Base-by-base conservation (phyloP, 2,797 vertebrate genomes). In the Bryconaethiops microstoma region DNA sequence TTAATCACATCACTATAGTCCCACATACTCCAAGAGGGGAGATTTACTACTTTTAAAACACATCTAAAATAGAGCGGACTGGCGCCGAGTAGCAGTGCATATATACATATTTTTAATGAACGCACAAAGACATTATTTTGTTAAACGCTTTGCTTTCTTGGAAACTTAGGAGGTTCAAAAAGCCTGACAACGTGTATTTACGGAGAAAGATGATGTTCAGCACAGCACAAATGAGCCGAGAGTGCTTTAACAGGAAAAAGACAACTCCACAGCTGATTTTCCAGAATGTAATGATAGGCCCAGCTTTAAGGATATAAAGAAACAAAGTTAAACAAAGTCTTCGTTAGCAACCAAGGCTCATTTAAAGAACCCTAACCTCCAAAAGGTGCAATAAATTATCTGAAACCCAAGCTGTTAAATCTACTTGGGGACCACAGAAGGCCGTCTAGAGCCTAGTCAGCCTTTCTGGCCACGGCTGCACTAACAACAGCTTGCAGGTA, bases 401-500 rank as follows among this genome's bases (percentile, higher is more conserved):
- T 14, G 19, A 48, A n/a, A 25, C 5, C 0, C 8, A 40, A 35
- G 35, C 29, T 7, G 23, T 16, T 35, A 25, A 25, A 16, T 63
- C 29, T 54, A n/a, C 73, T 45, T n/a, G 48, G 40, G 21, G 57
- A 55, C 59, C 52, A 52, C 59, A 72, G 19, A 65, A 23, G 23
- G 9, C 48, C n/a, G 55, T 67, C 39, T 72, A 23, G n/a, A 72
- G 52, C 54, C 42, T n/a, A 54, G 63, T 78, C 92, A 92, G 92
- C 86, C 92, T 90, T 90, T 75, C 48, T 57, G 45, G 57, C 65
- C 57, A 84, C 79, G 83, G 82, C 86, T 88, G 85, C 84, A 87
- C 85, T 76, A 88, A 89, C 88, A 92, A 90, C 92, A 92, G 91
- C 92, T 93, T 93, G 92, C 82, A 87, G 82, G 86, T 85, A 86